Percentiles rank a stretch among this genome's conserved stretches.
Conservation (phyloP, 1,140 invertebrate genomes). For the Drosophila punjabiensis region DNA sequence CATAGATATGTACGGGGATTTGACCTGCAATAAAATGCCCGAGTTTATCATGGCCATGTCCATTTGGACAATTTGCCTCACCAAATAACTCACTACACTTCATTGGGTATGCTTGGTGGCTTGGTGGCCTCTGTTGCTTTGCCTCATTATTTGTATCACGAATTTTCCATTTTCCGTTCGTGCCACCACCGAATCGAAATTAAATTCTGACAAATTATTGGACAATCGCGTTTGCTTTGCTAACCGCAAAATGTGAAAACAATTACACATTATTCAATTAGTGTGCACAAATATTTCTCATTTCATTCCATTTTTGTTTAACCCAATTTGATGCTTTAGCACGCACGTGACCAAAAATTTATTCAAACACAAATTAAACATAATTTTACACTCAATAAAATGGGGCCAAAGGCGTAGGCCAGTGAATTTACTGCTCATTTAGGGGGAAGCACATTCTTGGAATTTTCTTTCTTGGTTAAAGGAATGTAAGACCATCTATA, state of each 20-base stretch:
- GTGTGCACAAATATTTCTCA: conserved; percentile 22
- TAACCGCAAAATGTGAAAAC: conserved; percentile 69
- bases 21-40: conserved; percentile 69
- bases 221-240: conserved; percentile 1
- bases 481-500: background rate
- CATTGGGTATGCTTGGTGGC: conserved; percentile 30
- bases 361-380: conserved; percentile 6
- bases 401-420: background rate
- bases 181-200: conserved; percentile 12
- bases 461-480: background rate
- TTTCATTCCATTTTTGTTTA: conserved; percentile 12
- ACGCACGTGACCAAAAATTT: conserved; percentile 10
- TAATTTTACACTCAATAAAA: conserved; percentile 6
- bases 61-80: conserved; percentile 30
- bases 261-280: conserved; percentile 65
- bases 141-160: conserved; percentile 16
- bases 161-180: conserved; percentile 33
- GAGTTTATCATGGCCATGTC: conserved; percentile 59
- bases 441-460: background rate
- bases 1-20: conserved; percentile 39
- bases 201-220: conserved; percentile 50
- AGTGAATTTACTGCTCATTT: background rate
- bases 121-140: conserved; percentile 5
- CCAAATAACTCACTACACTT: conserved; percentile 65
- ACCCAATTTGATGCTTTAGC: conserved; percentile 7